phyloP scores from a whole-genome alignment of 2,888 invertebrate genomes.

The Bibio marci region DNA sequence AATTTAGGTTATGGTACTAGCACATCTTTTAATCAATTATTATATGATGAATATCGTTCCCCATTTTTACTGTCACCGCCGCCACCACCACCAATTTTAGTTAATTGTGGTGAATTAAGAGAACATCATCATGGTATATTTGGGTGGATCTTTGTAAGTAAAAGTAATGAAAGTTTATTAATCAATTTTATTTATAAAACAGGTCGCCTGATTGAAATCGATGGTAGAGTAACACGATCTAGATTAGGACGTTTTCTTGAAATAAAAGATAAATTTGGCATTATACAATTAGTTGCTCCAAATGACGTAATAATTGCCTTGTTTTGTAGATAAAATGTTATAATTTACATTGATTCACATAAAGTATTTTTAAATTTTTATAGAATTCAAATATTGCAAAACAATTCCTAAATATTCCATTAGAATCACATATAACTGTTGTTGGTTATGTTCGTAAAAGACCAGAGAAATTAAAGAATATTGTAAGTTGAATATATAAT shows the following conservation, averaged over 20 bases:
- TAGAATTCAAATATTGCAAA: conserved; percentile 14
- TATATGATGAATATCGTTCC: no score
- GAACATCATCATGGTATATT: conserved; percentile 26
- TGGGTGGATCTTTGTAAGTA: conserved; percentile 18
- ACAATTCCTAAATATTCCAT: conserved; percentile 27
- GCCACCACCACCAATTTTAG: conserved; percentile 24
- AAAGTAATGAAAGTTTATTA: not conserved
- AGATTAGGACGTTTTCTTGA: conserved; percentile 39
- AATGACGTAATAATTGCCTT: conserved; percentile 17
- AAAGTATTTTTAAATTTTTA: not conserved
- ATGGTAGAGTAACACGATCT: conserved; percentile 43
- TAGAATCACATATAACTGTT: conserved; percentile 26
- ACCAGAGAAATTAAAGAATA: conserved; percentile 25
- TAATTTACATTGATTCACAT: not conserved
- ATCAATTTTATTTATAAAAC: not conserved
- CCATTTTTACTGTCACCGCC: conserved; percentile 14
- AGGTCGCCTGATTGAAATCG: conserved; percentile 33
- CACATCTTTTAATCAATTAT: no score
- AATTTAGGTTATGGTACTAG: no score
- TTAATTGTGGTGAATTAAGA: conserved; percentile 40
- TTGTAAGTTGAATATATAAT: conserved; percentile 8
- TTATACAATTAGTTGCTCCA: conserved; percentile 37
- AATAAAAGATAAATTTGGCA: conserved; percentile 42
- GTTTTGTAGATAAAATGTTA: not conserved
- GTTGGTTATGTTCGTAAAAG: conserved; percentile 24